Conservation (phyloP, 1,140 invertebrate species). For the Drosophila bocqueti region DNA sequence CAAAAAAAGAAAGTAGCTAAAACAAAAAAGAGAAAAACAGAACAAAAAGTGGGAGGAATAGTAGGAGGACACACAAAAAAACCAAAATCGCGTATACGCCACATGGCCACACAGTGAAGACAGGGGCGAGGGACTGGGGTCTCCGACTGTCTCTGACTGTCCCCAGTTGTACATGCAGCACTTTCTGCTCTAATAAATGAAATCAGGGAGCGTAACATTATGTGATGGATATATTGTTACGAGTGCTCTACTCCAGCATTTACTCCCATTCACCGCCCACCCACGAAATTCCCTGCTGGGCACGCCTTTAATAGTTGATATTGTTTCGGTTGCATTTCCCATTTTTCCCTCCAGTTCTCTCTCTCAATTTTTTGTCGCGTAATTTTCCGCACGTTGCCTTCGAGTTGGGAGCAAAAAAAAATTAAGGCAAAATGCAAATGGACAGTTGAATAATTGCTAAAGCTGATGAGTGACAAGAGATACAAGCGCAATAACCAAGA, state of each 20-base stretch:
- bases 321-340: conserved; percentile 67
- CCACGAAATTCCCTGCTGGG: conserved; percentile 2
- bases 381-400: conserved; percentile 81
- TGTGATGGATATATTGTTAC: conserved; percentile 82
- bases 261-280: neutral
- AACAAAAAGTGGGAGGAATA: conserved; percentile 15
- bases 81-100: conserved; percentile 67
- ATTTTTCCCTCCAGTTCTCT: neutral
- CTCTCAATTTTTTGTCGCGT: conserved; percentile 60
- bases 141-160: conserved; percentile 34
- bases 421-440: conserved; percentile 59
- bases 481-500: conserved; percentile 22
- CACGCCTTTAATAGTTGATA: conserved; percentile 66
- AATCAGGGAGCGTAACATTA: conserved; percentile 82
- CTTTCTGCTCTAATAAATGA: conserved; percentile 83
- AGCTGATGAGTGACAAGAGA: conserved; percentile 49
- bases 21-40: conserved; percentile 34
- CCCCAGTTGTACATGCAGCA: conserved; percentile 68
- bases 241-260: conserved; percentile 26
- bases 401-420: conserved; percentile 31
- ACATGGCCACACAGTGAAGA: conserved; percentile 42
- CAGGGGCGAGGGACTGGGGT: neutral
- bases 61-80: conserved; percentile 12
- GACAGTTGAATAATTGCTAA: conserved; percentile 75
- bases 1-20: conserved; percentile 21